Conservation (phyloP, 2,113 vertebrate species). For the Cyphomyrus discorhynchus region DNA sequence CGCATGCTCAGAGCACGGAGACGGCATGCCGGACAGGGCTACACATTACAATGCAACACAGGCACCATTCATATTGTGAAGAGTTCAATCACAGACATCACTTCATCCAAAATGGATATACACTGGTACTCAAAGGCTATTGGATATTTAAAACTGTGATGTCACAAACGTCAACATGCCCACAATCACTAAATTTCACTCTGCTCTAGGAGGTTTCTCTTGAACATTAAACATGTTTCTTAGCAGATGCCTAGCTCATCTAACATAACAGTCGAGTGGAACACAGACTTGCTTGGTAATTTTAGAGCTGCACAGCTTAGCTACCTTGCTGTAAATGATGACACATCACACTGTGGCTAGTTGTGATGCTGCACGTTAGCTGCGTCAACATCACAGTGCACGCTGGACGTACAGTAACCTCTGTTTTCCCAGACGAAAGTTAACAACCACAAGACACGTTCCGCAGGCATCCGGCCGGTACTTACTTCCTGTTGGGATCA, state of each 20-base stretch:
- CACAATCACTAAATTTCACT: not conserved
- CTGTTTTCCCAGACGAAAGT: not conserved
- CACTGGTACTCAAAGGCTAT: not conserved
- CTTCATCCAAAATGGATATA: not conserved
- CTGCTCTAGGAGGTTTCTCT: not conserved
- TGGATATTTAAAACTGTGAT: not conserved
- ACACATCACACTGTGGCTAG: not conserved
- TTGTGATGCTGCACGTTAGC: not conserved
- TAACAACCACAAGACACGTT: conserved; percentile 14
- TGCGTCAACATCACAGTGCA: conserved; percentile 16
- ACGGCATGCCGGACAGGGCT: not conserved
- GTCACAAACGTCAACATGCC: not conserved
- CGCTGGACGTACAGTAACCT: not conserved
- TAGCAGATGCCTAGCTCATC: not conserved
- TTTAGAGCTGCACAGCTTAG: not conserved
- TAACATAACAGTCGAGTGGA: not conserved
- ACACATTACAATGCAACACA: not conserved
- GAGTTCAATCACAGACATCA: not conserved
- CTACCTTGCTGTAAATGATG: not conserved
- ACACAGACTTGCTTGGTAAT: not conserved
- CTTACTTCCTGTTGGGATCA: conserved; percentile 99
- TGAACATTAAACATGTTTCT: not conserved
- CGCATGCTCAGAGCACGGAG: not conserved
- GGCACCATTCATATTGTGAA: not conserved
- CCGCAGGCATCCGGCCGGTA: conserved; percentile 25